Base-by-base conservation (phyloP, 2,113 vertebrate species). In the Etia nguti region DNA sequence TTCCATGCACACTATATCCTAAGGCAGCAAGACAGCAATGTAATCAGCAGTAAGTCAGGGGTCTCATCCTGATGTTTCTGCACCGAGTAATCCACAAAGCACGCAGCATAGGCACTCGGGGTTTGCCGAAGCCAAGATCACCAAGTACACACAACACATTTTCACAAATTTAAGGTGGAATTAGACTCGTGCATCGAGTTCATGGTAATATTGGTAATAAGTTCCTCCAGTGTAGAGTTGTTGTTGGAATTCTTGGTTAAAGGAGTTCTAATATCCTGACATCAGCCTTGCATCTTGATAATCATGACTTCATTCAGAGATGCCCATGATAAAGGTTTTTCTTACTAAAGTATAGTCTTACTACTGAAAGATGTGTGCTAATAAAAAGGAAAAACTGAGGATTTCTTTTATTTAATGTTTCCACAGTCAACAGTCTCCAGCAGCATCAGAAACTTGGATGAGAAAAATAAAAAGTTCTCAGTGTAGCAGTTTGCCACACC, bases 11-110 rank as follows among this genome's bases (percentile, higher is more conserved):
- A 46, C 34, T 4, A 82, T 90, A 91, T 93, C 90, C 93, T 41
- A 70, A 77, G 43, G 87, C 75, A 68, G 79, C 13, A 85, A 86
- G 79, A 80, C 65, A 73, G 24, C 85, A 87, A 18, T 82, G 86
- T 85, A 90, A 92, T 91, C 90, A 87, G 91, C 79, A 57, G 62
- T 80, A 62, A 90, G 80, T 88, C 90, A 90, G 83, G 73, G 62
- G 68, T 55, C 62, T 82, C 8, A 1, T 83, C 43, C 75, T 62
- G 2, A 24, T 84, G 59, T 90, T 81, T 68, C 86, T 62, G 73
- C 54, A 34, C 57, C 36, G 62, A 48, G 59, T 11, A 56, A 79
- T 77, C 43, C 34, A 48, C 52, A 56, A 79, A 90, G 52, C 15
- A 81, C 73, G 86, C 87, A 81, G 31, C 34, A 36, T 6, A 56